Evolutionary conservation across 2,113 vertebrate species (phyloP).

Genomic region (Myotis lucifugus): DNA sequence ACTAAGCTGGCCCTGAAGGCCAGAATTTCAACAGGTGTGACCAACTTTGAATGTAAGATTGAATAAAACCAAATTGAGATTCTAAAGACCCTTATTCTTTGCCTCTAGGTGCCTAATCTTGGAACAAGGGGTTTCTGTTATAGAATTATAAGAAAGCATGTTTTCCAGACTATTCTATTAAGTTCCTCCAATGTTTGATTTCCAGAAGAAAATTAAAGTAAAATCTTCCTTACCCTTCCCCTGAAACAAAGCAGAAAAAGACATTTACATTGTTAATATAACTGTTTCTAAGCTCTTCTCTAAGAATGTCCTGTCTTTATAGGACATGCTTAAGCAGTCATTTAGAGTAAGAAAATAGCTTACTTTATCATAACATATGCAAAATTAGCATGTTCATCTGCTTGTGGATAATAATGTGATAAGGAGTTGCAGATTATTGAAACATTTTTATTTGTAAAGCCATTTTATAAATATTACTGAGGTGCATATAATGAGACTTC

Average conservation of each 20-base stretch:
- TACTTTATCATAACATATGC: not conserved
- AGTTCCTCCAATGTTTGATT: not conserved
- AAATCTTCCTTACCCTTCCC: not conserved
- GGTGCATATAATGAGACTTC: not conserved
- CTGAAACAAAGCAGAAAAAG: not conserved
- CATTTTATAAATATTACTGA: not conserved
- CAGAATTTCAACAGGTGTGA: not conserved
- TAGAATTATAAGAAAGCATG: not conserved
- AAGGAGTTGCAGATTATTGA: not conserved
- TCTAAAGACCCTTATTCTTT: not conserved
- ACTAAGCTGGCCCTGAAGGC: not conserved
- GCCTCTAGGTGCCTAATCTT: not conserved
- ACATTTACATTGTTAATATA: not conserved
- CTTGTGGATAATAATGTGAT: not conserved
- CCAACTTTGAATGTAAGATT: not conserved
- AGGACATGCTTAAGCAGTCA: not conserved
- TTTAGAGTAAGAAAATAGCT: slow-evolving; percentile 12
- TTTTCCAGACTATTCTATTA: not conserved
- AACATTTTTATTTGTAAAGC: not conserved
- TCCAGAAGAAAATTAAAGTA: slow-evolving; percentile 5
- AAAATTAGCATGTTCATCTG: not conserved
- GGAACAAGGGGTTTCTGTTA: not conserved
- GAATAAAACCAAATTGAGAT: not conserved
- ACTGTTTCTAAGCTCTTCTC: not conserved
- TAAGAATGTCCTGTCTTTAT: not conserved